Evolutionary conservation across 2,797 vertebrate species (phyloP).

Genomic region (Urocyon cinereoargenteus): DNA sequence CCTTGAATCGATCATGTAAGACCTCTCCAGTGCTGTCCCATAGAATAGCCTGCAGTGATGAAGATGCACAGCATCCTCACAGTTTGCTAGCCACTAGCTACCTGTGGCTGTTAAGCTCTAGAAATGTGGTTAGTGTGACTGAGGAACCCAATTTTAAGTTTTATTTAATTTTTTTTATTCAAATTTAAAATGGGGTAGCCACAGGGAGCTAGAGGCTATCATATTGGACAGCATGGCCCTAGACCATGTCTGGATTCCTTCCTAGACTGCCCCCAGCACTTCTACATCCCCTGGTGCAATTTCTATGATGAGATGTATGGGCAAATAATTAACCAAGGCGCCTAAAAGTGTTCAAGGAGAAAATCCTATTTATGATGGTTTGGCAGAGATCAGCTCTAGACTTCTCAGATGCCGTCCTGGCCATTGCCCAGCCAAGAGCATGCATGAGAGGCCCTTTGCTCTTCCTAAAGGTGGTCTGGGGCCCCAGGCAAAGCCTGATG

Average conservation of each 20-base stretch:
- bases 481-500: not conserved
- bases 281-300: not conserved
- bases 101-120: not conserved
- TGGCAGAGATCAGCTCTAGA: too few relatives aligned
- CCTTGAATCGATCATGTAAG: not conserved
- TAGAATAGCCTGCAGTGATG: not conserved
- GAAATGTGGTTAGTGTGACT: not conserved
- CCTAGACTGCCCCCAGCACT: not conserved
- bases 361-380: not conserved
- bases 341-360: not conserved
- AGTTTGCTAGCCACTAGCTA: too few relatives aligned
- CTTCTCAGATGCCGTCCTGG: not conserved
- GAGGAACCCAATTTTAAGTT: not conserved
- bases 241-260: not conserved
- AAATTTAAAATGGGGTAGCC: not conserved
- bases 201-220: not conserved
- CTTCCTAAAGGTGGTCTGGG: not conserved
- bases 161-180: not conserved
- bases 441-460: not conserved
- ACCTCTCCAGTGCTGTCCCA: accelerated
- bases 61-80: accelerated
- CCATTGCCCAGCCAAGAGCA: not conserved
- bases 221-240: not conserved
- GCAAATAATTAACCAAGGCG: not conserved
- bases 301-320: not conserved